Percentiles rank a stretch among this genome's conserved stretches.
Conservation (phyloP, 1,140 invertebrate genomes). For the Drosophila albomicans region DNA sequence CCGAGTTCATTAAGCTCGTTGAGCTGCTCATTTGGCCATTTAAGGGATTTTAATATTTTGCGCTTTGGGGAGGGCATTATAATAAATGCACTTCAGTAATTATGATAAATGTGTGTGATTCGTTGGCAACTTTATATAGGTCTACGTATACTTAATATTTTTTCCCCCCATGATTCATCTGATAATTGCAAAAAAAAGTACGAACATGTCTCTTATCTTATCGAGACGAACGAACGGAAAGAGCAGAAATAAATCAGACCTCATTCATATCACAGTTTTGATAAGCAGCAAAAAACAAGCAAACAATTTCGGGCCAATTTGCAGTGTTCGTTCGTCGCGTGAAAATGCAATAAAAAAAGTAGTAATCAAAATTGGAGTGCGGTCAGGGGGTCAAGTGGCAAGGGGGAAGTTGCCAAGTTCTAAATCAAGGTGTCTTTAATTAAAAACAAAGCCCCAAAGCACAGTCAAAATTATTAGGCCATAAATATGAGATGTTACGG, state of each 20-base stretch:
- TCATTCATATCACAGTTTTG: slow-evolving; percentile 54
- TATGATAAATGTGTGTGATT: slow-evolving; percentile 62
- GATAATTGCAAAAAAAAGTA: slow-evolving; percentile 32
- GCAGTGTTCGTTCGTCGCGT: slow-evolving; percentile 11
- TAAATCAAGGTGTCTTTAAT: slow-evolving; percentile 65
- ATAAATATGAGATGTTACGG: slow-evolving; percentile 72
- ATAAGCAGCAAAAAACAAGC: slow-evolving; percentile 44
- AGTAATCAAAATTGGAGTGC: not conserved
- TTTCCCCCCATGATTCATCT: slow-evolving; percentile 25
- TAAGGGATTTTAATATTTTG: not conserved
- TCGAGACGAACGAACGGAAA: slow-evolving; percentile 27
- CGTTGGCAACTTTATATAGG: slow-evolving; percentile 34
- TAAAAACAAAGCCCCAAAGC: slow-evolving; percentile 36
- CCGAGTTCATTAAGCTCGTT: not conserved
- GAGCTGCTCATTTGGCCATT: not conserved
- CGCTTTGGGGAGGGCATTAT: not conserved
- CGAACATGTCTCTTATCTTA: slow-evolving; percentile 60
- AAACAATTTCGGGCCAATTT: slow-evolving; percentile 24
- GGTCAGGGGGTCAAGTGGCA: not conserved
- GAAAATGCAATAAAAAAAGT: slow-evolving; percentile 16
- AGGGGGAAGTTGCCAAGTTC: slow-evolving; percentile 23
- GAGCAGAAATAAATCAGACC: slow-evolving; percentile 62
- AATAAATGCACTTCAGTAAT: slow-evolving; percentile 47
- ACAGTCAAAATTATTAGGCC: slow-evolving; percentile 74
- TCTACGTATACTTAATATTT: slow-evolving; percentile 11